Percentiles rank a stretch among this genome's conserved stretches.
Evolutionary conservation across 2,888 invertebrate species (phyloP).

Genomic region (Apodemia duryi): DNA sequence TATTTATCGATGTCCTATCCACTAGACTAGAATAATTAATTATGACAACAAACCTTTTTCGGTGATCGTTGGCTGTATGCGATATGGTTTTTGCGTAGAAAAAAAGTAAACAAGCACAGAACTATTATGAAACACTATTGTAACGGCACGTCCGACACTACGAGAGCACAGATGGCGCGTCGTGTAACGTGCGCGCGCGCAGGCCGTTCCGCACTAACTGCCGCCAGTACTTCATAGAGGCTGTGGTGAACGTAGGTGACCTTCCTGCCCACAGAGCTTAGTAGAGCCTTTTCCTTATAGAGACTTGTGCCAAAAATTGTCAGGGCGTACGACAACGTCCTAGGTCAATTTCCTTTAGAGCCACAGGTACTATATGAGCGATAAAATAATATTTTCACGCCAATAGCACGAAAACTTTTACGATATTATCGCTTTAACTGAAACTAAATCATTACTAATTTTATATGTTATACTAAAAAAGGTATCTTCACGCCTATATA

Average conservation of each 20-base stretch:
- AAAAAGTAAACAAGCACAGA: slow-evolving; percentile 63
- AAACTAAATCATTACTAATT: too few species aligned
- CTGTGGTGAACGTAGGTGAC: slow-evolving; percentile 67
- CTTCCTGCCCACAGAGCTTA: slow-evolving; percentile 70
- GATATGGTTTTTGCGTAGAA: slow-evolving; percentile 37
- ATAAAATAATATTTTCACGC: too few species aligned
- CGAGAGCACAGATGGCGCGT: slow-evolving; percentile 49
- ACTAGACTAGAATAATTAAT: slow-evolving; percentile 28
- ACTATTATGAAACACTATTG: slow-evolving; percentile 57
- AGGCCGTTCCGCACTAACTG: slow-evolving; percentile 69
- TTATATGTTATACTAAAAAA: too few species aligned
- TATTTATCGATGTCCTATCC: slow-evolving; percentile 13
- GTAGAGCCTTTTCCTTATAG: slow-evolving; percentile 58
- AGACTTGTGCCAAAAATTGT: slow-evolving; percentile 26
- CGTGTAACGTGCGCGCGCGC: slow-evolving; percentile 58
- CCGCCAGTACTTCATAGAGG: slow-evolving; percentile 31
- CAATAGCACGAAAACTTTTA: too few species aligned
- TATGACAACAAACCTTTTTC: slow-evolving; percentile 56
- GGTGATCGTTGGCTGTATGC: slow-evolving; percentile 47
- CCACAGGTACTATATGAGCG: background rate
- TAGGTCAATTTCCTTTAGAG: slow-evolving; percentile 3
- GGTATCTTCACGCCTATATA: too few species aligned
- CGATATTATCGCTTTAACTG: too few species aligned
- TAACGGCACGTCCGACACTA: slow-evolving; percentile 65
- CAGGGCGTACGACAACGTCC: slow-evolving; percentile 4